Conservation (phyloP, 2,113 vertebrate species). For the Eudorcas thomsonii region DNA sequence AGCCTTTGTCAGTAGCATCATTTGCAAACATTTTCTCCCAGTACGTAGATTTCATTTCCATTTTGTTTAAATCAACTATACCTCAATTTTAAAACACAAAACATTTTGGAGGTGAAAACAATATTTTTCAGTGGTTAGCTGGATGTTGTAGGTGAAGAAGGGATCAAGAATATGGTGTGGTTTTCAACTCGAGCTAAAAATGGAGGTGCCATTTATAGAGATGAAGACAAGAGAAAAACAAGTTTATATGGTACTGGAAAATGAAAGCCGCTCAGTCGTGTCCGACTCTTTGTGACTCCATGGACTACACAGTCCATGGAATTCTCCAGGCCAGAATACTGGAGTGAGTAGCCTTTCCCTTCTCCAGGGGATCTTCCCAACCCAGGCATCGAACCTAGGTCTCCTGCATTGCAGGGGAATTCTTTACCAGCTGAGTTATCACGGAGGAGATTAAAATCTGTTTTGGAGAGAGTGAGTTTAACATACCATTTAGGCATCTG, state of each 20-base stretch:
- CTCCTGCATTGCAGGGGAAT: not conserved
- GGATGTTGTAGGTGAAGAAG: not conserved
- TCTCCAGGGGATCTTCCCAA: not conserved
- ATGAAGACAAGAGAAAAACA: not conserved
- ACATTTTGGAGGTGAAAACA: not conserved
- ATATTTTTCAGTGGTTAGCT: not conserved
- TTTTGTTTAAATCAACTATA: not conserved
- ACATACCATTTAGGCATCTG: not conserved
- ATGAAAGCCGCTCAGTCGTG: not conserved
- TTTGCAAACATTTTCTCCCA: not conserved
- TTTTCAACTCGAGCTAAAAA: conserved; percentile 12
- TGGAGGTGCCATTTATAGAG: not conserved
- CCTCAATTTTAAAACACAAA: not conserved
- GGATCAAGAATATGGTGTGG: not conserved
- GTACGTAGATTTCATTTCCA: not conserved
- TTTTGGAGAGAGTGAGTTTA: not conserved
- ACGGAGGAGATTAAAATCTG: not conserved
- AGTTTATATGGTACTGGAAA: not conserved
- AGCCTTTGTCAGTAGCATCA: not conserved
- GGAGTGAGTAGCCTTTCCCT: not conserved
- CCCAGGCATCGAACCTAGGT: not conserved
- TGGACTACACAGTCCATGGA: not conserved
- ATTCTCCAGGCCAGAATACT: not conserved
- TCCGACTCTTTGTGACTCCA: not conserved
- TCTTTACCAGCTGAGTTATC: not conserved